phyloP scores from a whole-genome alignment of 1,140 invertebrate genomes.

The Caenorhabditis remanei region DNA sequence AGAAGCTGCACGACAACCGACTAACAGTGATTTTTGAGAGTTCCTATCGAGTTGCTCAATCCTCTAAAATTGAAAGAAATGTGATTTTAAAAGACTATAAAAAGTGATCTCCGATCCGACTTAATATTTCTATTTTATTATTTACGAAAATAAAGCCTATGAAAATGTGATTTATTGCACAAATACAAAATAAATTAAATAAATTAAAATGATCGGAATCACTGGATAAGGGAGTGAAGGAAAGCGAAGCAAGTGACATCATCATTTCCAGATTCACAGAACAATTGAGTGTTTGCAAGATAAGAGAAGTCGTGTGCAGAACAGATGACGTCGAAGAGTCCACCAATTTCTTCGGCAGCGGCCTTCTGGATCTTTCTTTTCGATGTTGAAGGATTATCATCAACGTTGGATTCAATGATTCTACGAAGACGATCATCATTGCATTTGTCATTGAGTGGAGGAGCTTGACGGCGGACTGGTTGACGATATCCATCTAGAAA shows the following conservation, averaged over 20 bases:
- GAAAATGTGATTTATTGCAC: slow-evolving; percentile 42
- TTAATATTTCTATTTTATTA: slow-evolving; percentile 30
- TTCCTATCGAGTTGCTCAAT: background rate
- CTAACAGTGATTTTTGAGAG: slow-evolving; percentile 19
- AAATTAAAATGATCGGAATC: slow-evolving; percentile 22
- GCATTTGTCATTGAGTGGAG: slow-evolving; percentile 36
- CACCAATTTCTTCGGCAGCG: slow-evolving; percentile 66
- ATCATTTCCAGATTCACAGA: slow-evolving; percentile 66
- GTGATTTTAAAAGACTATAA: slow-evolving; percentile 16
- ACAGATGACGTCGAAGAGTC: slow-evolving; percentile 68
- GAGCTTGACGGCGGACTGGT: slow-evolving; percentile 43
- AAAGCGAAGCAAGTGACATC: slow-evolving; percentile 66
- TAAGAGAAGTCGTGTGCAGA: slow-evolving; percentile 68
- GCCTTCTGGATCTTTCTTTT: slow-evolving; percentile 68
- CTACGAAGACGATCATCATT: slow-evolving; percentile 41
- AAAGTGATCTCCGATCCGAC: slow-evolving; percentile 7
- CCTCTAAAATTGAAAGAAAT: background rate
- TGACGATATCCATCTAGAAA: slow-evolving; percentile 58
- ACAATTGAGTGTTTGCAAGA: slow-evolving; percentile 66
- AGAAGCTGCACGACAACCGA: slow-evolving; percentile 62
- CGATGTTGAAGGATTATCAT: slow-evolving; percentile 66
- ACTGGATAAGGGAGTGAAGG: slow-evolving; percentile 60
- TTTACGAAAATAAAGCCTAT: slow-evolving; percentile 30
- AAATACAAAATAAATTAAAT: background rate
- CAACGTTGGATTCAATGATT: slow-evolving; percentile 63